Conservation (phyloP, 2,797 vertebrate genomes). For the Phataginus tetradactyla region DNA sequence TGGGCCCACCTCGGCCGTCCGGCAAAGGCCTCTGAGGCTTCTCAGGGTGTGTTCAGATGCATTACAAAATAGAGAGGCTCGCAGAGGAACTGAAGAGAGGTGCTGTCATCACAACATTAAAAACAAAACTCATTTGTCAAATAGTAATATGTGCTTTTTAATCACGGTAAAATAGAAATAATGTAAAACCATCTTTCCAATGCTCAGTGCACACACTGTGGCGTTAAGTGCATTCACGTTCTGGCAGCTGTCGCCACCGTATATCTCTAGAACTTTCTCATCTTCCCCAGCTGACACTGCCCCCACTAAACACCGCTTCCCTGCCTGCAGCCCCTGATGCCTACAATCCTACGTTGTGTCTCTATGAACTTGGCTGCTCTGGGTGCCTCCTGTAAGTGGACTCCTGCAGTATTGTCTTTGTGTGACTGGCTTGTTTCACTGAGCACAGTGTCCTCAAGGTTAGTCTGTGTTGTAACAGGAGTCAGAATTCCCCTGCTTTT, state of each 20-base stretch:
- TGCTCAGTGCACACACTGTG: too few relatives aligned
- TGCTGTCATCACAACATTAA: background rate
- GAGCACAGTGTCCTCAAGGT: background rate
- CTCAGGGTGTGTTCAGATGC: background rate
- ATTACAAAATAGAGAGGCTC: background rate
- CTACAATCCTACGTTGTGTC: accelerated
- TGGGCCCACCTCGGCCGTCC: too few relatives aligned
- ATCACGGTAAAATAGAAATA: background rate
- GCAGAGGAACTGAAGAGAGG: background rate
- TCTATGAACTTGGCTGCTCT: accelerated
- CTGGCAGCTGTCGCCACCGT: accelerated
- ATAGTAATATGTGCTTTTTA: background rate
- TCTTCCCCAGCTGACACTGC: background rate
- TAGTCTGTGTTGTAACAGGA: accelerated
- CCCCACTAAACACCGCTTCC: background rate
- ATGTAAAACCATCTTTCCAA: background rate
- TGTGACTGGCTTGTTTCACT: background rate
- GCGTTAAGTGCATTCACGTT: accelerated
- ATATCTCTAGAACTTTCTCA: accelerated
- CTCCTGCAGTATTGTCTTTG: accelerated
- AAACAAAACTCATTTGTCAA: background rate
- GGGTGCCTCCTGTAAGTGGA: background rate
- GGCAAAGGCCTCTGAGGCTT: accelerated
- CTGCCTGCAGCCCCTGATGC: background rate
- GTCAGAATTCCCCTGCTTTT: too few relatives aligned